Evolutionary conservation across 2,888 invertebrate genomes (phyloP), one percentile per base, ranked within the genome.

Genomic region (Allophyes oxyacanthae): DNA sequence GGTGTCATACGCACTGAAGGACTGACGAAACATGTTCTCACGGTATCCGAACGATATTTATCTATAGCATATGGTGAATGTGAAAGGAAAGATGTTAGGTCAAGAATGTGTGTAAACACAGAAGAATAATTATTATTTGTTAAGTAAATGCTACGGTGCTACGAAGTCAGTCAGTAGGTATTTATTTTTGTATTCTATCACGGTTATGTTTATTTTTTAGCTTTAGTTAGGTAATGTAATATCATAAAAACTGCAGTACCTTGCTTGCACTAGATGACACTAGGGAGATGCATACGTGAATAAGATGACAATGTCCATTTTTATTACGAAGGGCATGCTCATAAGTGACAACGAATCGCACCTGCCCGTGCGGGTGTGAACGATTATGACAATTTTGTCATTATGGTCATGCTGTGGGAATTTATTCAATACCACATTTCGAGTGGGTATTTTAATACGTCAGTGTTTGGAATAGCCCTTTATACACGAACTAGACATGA

Each of bases 1-100:
- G 78, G 86, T 79, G 81, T 89, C 93, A 92, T 92, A 91, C 87
- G 89, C 87, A 44, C 55, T 73, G 64, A 86, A 85, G 79, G 81
- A 83, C 76, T 71, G 59, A 62, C 64, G 67, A 73, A 72, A 76
- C 45, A 62, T 55, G 79, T 92, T 93, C 92, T 88, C 92, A 93
- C 92, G 92, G 83, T 85, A 60, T 44, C 58, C 41, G 48, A 55
- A 60, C 49, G 6, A 36, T 64, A 57, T 56, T 57, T 40, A 45
- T 51, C 56, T 60, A 44, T 25, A 60, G 54, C 72, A 69, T 65
- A 76, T 66, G 72, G 66, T 42, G 56, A 45, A 67, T 68, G 40
- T 46, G 45, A 63, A 68, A 37, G 34, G 44, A 25, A 63, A 50
- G 14, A 44, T 43, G 37, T 40, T 25, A 45, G 34, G n/a, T 43